phyloP scores from a whole-genome alignment of 2,113 vertebrate genomes.

The Psammodynastes pulverulentus region DNA sequence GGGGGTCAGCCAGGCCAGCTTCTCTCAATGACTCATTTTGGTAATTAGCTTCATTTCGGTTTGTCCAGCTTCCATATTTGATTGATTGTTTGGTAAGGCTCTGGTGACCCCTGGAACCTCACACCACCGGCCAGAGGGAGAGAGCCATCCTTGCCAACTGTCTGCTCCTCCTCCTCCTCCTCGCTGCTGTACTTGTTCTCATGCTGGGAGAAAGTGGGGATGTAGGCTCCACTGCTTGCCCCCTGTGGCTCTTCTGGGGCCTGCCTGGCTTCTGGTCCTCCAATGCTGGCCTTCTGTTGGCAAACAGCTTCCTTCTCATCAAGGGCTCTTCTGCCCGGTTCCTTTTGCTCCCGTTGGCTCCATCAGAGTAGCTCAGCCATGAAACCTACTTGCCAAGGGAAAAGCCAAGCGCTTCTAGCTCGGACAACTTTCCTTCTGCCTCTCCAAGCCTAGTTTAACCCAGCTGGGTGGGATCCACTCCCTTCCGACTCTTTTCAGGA shows the following conservation, averaged over 20 bases:
- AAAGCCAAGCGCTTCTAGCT: not conserved
- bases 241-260: not conserved
- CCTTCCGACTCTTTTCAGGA: not conserved
- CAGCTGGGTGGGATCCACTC: not conserved
- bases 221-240: not conserved
- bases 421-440: not conserved
- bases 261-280: not conserved
- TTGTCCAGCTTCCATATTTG: not conserved
- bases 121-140: not conserved
- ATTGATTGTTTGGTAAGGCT: not conserved
- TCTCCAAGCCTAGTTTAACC: not conserved
- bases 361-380: not conserved
- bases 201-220: not conserved
- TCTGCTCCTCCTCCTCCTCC: not conserved
- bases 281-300: not conserved
- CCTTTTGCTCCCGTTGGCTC: not conserved
- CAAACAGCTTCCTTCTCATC: not conserved
- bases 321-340: not conserved
- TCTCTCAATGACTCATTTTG: not conserved
- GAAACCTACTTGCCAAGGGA: not conserved
- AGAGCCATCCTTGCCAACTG: not conserved
- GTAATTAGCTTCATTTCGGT: not conserved
- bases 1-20: not conserved
- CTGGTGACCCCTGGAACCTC: not conserved
- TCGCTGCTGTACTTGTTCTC: not conserved